Conservation (phyloP, 2,113 vertebrate species). For the Orthonyx spaldingii region DNA sequence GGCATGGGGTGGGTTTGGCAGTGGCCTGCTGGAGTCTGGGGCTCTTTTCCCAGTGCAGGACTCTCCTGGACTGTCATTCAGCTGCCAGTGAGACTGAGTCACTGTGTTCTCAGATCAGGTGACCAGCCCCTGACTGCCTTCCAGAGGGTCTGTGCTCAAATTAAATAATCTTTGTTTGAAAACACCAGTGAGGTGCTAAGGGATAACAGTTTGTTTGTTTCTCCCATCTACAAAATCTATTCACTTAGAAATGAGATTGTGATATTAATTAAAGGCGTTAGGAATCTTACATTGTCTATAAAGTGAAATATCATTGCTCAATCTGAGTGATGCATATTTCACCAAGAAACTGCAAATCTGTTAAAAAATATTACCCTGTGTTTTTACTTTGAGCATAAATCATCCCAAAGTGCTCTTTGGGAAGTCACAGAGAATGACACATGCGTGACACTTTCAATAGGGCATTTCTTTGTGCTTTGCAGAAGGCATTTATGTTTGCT, state of each 20-base stretch:
- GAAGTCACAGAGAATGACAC: neutral
- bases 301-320: neutral
- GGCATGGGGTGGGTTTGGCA: neutral
- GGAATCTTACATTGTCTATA: neutral
- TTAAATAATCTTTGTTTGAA: neutral
- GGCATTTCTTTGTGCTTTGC: neutral
- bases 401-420: neutral
- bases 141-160: neutral
- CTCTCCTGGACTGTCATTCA: neutral
- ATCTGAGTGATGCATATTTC: neutral
- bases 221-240: neutral
- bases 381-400: neutral
- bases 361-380: neutral
- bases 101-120: neutral
- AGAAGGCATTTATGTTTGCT: neutral
- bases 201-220: neutral
- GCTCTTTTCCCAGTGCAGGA: neutral
- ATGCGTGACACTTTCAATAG: fast-evolving
- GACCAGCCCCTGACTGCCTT: fast-evolving
- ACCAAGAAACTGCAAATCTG: neutral
- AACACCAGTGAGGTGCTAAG: neutral
- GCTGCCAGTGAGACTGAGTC: neutral
- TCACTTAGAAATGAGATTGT: neutral
- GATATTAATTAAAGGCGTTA: neutral
- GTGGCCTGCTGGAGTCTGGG: neutral